Percentiles rank a stretch among this genome's conserved stretches.
Conservation (phyloP, 1,140 invertebrate species). For the Meloidogyne hapla region DNA sequence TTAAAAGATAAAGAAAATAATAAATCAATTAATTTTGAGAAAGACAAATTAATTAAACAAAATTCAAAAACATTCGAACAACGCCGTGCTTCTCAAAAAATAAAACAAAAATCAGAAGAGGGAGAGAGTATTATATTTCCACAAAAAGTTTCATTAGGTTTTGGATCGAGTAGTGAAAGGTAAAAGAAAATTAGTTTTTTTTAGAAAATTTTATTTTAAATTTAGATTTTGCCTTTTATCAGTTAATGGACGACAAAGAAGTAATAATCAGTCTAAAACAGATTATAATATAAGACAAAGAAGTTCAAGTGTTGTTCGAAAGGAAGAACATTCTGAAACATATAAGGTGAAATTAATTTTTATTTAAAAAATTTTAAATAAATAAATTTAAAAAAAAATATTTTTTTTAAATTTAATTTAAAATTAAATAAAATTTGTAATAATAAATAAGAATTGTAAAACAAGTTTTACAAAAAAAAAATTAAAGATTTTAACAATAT, state of each 20-base stretch:
- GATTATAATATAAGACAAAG: too few species aligned
- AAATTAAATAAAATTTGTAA: too few species aligned
- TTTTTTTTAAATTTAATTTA: too few species aligned
- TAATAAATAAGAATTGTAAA: neutral
- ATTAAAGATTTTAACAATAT: neutral
- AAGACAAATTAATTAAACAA: neutral
- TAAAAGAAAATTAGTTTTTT: neutral
- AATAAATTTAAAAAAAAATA: too few species aligned
- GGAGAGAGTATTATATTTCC: neutral
- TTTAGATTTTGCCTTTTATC: conserved; percentile 16
- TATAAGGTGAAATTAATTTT: conserved; percentile 7
- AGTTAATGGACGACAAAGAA: neutral
- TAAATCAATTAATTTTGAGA: neutral
- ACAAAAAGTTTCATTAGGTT: conserved; percentile 16
- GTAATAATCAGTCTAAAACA: neutral
- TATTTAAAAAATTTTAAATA: neutral
- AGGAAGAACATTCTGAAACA: neutral
- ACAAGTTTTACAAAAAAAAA: neutral
- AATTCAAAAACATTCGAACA: neutral
- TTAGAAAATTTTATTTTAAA: neutral
- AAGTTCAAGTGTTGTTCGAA: conserved; percentile 4
- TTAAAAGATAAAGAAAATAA: neutral
- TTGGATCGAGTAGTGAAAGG: conserved; percentile 19
- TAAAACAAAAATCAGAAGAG: neutral
- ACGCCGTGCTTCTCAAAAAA: neutral